Conservation (phyloP, 2,113 vertebrate species). For the Ifrita kowaldi region DNA sequence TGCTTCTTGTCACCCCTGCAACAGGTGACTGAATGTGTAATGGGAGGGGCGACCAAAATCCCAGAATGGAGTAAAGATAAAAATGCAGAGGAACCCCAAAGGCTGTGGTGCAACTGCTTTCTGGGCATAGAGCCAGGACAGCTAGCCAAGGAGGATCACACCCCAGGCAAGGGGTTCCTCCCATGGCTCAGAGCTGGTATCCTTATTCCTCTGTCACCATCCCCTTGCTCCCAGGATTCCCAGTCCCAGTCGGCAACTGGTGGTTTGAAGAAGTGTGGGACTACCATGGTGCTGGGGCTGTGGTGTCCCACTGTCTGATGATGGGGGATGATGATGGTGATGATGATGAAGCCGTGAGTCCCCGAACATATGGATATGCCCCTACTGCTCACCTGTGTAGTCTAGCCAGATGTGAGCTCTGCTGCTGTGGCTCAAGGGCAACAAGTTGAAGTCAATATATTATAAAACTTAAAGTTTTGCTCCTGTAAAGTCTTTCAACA, state of each 20-base stretch:
- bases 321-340: background rate
- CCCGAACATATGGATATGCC: rapidly evolving
- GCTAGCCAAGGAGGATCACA: background rate
- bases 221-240: background rate
- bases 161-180: background rate
- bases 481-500: background rate
- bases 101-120: background rate
- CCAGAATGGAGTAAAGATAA: background rate
- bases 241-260: background rate
- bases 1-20: background rate
- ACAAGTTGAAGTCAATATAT: background rate
- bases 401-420: background rate
- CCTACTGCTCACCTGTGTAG: rapidly evolving
- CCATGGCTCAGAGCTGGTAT: background rate
- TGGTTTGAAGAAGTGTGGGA: background rate
- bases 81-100: background rate
- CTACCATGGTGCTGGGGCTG: rapidly evolving
- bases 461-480: background rate
- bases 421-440: background rate
- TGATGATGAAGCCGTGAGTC: background rate
- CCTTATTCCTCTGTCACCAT: background rate
- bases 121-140: background rate
- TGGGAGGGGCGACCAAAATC: background rate
- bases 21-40: background rate
- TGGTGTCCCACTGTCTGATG: background rate